Percentiles rank a stretch among this genome's conserved stretches.
Conservation (phyloP, 2,797 vertebrate species). For the Acrocephalus scirpaceus region DNA sequence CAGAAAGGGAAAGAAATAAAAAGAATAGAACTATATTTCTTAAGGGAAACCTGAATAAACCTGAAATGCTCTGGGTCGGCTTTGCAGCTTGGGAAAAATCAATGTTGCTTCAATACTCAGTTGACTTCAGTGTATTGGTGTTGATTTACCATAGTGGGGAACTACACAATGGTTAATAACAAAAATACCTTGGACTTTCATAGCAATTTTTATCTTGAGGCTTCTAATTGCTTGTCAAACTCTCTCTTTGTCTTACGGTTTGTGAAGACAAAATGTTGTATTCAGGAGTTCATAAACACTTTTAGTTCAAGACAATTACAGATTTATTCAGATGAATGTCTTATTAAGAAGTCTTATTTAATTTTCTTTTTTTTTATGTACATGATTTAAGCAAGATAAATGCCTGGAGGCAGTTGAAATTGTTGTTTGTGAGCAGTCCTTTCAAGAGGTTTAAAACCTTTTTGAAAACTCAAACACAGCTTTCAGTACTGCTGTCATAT, state of each 20-base stretch:
- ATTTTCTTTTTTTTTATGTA: neutral
- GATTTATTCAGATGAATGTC: neutral
- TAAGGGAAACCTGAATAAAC: neutral
- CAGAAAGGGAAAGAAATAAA: neutral
- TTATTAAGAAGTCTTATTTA: neutral
- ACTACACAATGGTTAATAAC: constrained; percentile 22
- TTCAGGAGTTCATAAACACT: neutral
- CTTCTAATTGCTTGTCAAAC: constrained; percentile 39
- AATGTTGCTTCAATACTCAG: constrained; percentile 7
- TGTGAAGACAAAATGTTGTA: neutral
- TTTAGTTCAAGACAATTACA: neutral
- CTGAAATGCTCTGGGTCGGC: neutral
- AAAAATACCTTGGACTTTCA: neutral
- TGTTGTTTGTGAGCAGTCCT: neutral
- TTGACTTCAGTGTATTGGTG: constrained; percentile 19
- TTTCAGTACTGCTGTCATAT: neutral
- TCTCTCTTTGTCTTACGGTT: neutral
- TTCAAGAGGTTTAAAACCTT: neutral
- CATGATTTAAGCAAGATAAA: neutral
- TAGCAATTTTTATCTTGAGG: constrained; percentile 2
- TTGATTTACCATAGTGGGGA: constrained; percentile 32
- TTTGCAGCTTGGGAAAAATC: constrained; percentile 50
- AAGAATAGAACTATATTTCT: neutral
- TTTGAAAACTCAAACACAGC: neutral
- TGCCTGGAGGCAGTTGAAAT: neutral